phyloP scores from a whole-genome alignment of 2,113 vertebrate genomes.

The Takifugu bimaculatus region DNA sequence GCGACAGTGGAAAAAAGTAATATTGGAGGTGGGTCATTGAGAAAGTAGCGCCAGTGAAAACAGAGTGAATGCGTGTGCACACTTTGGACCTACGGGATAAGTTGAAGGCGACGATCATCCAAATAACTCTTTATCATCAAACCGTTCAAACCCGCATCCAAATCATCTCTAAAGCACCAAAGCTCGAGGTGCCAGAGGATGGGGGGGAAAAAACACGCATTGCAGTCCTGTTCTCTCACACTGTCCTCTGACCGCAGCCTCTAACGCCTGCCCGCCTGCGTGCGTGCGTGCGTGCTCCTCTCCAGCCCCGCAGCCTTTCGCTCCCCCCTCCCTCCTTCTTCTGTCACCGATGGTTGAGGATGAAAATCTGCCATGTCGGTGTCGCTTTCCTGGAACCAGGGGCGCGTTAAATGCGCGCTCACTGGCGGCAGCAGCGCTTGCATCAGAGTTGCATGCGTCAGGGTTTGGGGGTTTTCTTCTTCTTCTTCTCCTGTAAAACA shows the following conservation, averaged over 20 bases:
- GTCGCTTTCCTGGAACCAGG: background rate
- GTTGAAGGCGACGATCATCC: slow-evolving; percentile 15
- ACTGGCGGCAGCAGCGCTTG: slow-evolving; percentile 23
- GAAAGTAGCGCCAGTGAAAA: slow-evolving; percentile 30
- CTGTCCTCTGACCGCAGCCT: slow-evolving; percentile 48
- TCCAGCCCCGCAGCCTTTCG: slow-evolving; percentile 4
- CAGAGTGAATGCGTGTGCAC: slow-evolving; percentile 4
- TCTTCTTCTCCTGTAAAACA: slow-evolving; percentile 20
- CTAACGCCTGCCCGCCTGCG: slow-evolving; percentile 7
- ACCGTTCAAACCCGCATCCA: slow-evolving; percentile 12
- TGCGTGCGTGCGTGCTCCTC: slow-evolving; percentile 40
- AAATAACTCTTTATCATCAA: background rate
- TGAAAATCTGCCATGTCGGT: slow-evolving; percentile 31
- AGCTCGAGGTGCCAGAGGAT: slow-evolving; percentile 45
- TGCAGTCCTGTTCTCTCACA: slow-evolving; percentile 55
- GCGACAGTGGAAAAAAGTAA: slow-evolving; percentile 38
- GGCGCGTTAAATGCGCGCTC: background rate
- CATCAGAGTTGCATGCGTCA: slow-evolving; percentile 57
- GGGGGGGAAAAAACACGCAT: slow-evolving; percentile 64
- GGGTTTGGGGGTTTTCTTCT: slow-evolving; percentile 3
- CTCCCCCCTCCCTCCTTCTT: slow-evolving; percentile 5
- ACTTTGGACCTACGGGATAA: slow-evolving; percentile 13
- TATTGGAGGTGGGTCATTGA: slow-evolving; percentile 14
- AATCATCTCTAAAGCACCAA: slow-evolving; percentile 30
- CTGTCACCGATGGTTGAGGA: slow-evolving; percentile 22